Evolutionary conservation across 2,113 vertebrate genomes (phyloP), one percentile per base, ranked within the genome.

Genomic region (Azemiops feae): DNA sequence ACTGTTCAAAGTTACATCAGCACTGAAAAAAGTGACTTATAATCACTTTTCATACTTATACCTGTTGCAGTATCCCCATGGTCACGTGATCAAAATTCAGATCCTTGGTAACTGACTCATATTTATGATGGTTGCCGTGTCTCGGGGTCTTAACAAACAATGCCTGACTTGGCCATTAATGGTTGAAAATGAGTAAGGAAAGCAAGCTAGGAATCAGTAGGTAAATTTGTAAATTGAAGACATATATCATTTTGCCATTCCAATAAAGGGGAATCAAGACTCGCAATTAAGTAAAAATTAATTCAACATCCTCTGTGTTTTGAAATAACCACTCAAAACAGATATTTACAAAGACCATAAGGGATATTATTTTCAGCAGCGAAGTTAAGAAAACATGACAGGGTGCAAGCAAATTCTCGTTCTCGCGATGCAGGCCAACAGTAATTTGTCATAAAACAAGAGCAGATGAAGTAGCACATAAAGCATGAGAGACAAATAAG

Each of bases 371-470:
- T 52, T 92, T 47, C 12, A 43, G 57, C 60, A 91, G 39, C 0
- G 50, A 74, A 12, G 86, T 57, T 34, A 90, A 53, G 20, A 58
- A 86, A 74, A 22, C 6, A n/a, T 52, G 54, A 53, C 45, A 89
- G 43, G 14, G 22, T 89, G 74, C 20, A 69, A 52, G 34, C 34
- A 85, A 81, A 89, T 92, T 92, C 54, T 89, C 60, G 0, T 87
- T 87, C 27, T 81, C 39, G 52, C 30, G 4, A 55, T 74, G 45
- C 39, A 85, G 91, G 52, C 16, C 88, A 89, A 0, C 2, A 87
- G 54, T 55, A n/a, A 64, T 91, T 92, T 91, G 45, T 89, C 50
- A 74, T 89, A 87, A 89, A 89, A 85, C 34, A 92, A 89, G 64
- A 89, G 11, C 25, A 85, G 27, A 92, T 89, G 64, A 92, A 39